Evolutionary conservation across 2,888 invertebrate species (phyloP).

Genomic region (Augiades crinisus): DNA sequence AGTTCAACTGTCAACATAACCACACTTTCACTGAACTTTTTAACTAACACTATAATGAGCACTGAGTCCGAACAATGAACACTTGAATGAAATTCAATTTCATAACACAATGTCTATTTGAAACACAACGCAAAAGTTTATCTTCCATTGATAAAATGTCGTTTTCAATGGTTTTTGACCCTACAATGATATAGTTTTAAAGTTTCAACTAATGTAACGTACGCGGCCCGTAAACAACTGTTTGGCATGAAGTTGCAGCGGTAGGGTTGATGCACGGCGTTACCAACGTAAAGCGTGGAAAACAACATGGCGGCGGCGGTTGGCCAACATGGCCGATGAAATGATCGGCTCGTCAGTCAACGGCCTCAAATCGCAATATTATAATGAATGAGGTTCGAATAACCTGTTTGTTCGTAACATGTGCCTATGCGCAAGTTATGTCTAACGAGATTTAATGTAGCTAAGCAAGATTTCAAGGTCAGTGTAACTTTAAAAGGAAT

Average conservation of each 20-base stretch:
- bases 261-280: slow-evolving; percentile 28
- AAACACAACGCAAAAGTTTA: slow-evolving; percentile 31
- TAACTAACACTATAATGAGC: slow-evolving; percentile 11
- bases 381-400: slow-evolving; percentile 60
- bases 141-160: slow-evolving; percentile 53
- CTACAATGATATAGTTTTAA: slow-evolving; percentile 52
- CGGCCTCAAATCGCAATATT: slow-evolving; percentile 45
- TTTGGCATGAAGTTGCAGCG: slow-evolving; percentile 56
- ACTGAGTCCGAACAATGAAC: slow-evolving; percentile 13
- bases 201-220: slow-evolving; percentile 64
- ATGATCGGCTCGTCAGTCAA: slow-evolving; percentile 52
- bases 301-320: slow-evolving; percentile 35
- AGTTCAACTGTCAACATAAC: slow-evolving; percentile 61
- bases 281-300: slow-evolving; percentile 34
- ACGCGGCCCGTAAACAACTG: slow-evolving; percentile 50
- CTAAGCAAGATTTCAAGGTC: slow-evolving; percentile 26
- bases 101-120: slow-evolving; percentile 16
- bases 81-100: slow-evolving; percentile 11
- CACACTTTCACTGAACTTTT: slow-evolving; percentile 56
- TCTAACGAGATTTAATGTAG: slow-evolving; percentile 31
- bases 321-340: slow-evolving; percentile 46
- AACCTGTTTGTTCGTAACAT: slow-evolving; percentile 40
- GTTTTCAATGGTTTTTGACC: slow-evolving; percentile 38
- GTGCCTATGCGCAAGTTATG: slow-evolving; percentile 33
- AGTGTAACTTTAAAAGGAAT: not conserved